Conservation (phyloP, 2,113 vertebrate genomes). For the Indicator indicator region DNA sequence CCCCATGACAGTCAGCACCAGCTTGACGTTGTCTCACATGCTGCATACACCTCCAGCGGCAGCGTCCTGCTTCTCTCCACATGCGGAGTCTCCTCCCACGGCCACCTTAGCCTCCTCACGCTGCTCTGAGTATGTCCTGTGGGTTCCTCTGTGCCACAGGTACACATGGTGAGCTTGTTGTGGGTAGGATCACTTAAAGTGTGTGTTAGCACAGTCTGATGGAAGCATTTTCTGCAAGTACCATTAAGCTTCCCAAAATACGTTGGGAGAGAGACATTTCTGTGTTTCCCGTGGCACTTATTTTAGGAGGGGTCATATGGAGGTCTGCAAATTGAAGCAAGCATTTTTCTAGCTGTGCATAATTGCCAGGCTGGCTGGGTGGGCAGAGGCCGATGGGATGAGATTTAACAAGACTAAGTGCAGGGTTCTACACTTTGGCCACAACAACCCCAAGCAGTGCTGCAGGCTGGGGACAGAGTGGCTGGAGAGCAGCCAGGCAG, state of each 20-base stretch:
- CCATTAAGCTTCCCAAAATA: background rate
- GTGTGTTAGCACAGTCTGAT: background rate
- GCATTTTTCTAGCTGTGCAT: background rate
- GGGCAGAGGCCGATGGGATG: too few relatives aligned
- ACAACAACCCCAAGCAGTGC: too few relatives aligned
- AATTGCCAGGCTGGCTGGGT: background rate
- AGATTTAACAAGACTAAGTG: too few relatives aligned
- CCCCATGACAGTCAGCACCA: rapidly evolving
- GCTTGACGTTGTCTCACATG: background rate
- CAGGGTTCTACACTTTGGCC: too few relatives aligned
- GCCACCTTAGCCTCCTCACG: background rate
- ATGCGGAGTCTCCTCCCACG: background rate
- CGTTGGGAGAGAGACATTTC: background rate
- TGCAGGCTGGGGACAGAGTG: too few relatives aligned
- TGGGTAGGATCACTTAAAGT: background rate
- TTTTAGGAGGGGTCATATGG: background rate
- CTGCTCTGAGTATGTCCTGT: background rate
- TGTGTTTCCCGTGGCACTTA: background rate
- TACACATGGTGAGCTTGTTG: background rate
- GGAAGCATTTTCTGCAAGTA: background rate
- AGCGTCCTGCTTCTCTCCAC: background rate
- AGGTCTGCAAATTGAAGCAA: background rate
- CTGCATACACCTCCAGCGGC: rapidly evolving
- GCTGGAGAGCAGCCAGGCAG: too few relatives aligned
- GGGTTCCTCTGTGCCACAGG: background rate